phyloP scores from a whole-genome alignment of 1,140 invertebrate genomes.

The Zaprionus africanus region DNA sequence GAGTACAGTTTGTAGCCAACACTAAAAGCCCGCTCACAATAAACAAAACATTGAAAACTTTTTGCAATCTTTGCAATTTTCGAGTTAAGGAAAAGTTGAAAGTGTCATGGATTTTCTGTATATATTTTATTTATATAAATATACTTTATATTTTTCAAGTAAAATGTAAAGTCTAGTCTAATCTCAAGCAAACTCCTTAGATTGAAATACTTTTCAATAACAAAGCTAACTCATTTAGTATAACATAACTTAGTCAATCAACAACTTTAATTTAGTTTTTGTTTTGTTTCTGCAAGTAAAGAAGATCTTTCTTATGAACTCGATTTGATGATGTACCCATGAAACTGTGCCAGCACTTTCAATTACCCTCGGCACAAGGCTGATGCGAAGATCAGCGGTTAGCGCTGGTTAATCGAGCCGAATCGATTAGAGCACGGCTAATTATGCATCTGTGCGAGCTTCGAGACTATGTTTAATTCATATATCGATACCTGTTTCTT shows the following conservation, averaged over 20 bases:
- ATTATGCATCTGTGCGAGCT: slow-evolving; percentile 8
- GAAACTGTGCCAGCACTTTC: neutral
- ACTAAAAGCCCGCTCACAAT: neutral
- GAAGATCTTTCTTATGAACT: no score
- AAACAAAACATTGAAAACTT: neutral
- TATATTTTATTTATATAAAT: no score
- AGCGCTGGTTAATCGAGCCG: neutral
- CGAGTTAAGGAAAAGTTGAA: neutral
- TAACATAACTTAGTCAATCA: no score
- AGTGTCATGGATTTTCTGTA: neutral
- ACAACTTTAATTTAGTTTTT: no score
- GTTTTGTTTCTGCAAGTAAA: no score
- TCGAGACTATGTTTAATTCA: slow-evolving; percentile 6
- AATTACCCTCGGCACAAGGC: neutral
- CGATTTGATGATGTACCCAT: neutral
- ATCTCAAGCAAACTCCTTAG: no score
- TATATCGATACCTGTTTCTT: slow-evolving; percentile 22
- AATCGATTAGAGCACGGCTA: neutral
- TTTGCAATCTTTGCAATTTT: neutral
- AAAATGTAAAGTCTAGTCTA: no score
- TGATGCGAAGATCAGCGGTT: neutral
- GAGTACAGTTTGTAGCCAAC: neutral
- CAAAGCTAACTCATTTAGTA: no score
- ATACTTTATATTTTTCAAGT: no score
- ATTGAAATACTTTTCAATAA: no score